Evolutionary conservation across 2,113 vertebrate genomes (phyloP), one percentile per base, ranked within the genome.

Genomic region (Henicopernis longicauda): DNA sequence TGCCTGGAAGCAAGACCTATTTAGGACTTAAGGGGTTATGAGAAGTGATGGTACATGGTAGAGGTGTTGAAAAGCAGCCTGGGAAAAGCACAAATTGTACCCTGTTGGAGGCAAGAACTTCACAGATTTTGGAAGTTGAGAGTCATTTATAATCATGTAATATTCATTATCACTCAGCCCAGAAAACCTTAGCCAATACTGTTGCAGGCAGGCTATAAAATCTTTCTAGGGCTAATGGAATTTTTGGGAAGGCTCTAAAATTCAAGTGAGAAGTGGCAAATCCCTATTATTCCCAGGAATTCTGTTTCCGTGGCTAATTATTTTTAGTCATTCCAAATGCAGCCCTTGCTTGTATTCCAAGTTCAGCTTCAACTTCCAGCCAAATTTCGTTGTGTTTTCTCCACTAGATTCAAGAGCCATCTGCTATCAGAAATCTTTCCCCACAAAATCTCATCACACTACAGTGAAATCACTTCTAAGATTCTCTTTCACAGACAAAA

Each of bases 121-220:
- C 38, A 76, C 1, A 0, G 42, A 29, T 25, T 81, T 54, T 58
- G 21, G n/a, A 80, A 86, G 12, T 5, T 0, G 0, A 70, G 16
- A 19, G 18, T 74, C 22, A n/a, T 74, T 91, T 79, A 61, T 57
- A 38, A 54, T 86, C 50, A 44, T 5, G 18, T n/a, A 50, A n/a
- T 29, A 69, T 18, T 58, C 19, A 14, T 36, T 38, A 52, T 5
- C 72, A n/a, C 20, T 11, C 57, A 71, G 50, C 45, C 36, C 29
- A n/a, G 81, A 36, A 89, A 93, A 25, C 32, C 21, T 58, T 44
- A 16, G 47, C 21, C 10, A 19, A 58, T 40, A 8, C 13, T 65
- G 5, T 22, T n/a, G 4, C 63, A 63, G 47, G 7, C 25, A 69
- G 13, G n/a, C 27, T 63, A 10, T 14, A 54, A 10, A 13, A 52